These are phyloP conservation scores for Pachycephus smyrnensis DNA, from an alignment of 2,888 invertebrate genomes.

Conservation along the genomic window DNA sequence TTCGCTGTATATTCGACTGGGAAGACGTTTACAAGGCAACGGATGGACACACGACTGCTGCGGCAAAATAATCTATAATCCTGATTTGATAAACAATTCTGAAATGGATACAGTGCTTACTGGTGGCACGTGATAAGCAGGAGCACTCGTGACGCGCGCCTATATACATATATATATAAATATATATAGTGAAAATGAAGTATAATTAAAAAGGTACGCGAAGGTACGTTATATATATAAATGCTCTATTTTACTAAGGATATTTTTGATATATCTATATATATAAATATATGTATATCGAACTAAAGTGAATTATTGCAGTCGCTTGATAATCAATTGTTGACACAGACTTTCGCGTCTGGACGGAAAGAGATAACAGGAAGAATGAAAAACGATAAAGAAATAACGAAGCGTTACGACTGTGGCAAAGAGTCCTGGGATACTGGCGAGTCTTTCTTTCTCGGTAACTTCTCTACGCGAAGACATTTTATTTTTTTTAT, in stretches of 20 bases:
- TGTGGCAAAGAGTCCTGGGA: neutral
- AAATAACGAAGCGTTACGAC: neutral
- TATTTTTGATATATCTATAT: constrained; percentile 67
- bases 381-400: neutral
- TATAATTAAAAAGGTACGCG: constrained; percentile 54
- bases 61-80: neutral
- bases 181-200: constrained; percentile 44
- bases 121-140: neutral
- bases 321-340: constrained; percentile 49
- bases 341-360: constrained; percentile 16
- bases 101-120: neutral
- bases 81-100: neutral
- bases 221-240: constrained; percentile 57
- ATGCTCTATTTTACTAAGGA: constrained; percentile 66
- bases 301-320: constrained; percentile 35
- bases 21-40: neutral
- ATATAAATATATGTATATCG: constrained; percentile 35
- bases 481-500: neutral
- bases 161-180: constrained; percentile 27
- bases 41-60: neutral
- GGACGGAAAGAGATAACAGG: neutral
- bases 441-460: neutral
- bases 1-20: neutral
- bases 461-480: neutral
- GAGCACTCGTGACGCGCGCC: neutral